Base-by-base conservation (phyloP, 1,140 invertebrate genomes). In the Araneus ventricosus region DNA sequence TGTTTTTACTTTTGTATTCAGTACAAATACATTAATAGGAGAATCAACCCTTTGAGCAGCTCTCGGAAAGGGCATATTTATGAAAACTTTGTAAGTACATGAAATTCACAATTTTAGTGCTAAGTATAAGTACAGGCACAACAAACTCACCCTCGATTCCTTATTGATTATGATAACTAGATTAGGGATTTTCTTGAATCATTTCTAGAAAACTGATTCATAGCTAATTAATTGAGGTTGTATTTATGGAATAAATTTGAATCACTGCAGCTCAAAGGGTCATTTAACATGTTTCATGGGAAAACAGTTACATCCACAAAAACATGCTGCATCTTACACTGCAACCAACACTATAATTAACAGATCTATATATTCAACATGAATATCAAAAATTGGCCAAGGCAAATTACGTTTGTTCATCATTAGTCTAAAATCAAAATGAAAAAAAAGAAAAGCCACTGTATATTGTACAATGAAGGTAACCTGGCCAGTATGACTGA, bases 361-460 rank as follows among this genome's bases (percentile, higher is more conserved):
- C 88, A 93, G 88, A 93, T 93, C 80, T 93, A 59, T 84, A 89
- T 84, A 88, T 84, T 90, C 57, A 93, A 93, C 93, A 93, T 79
- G 93, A 87, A 90, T 93, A 93, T 90, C 88, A 93, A 93, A 93
- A 93, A 75, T 91, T 80, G 45, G 87, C 75, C 91, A 93, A 89
- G 88, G 88, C 88, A 90, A 90, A 90, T 89, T 93, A 93, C 85
- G 80, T 93, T 93, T 90, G 88, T 90, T 93, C 82, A 59, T 82
- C 27, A 37, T 70, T 52, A 67, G 41, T 57, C 22, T 79, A 80
- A 57, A 90, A 80, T 34, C 17, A 39, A 45, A 80, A 20, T 30
- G 20, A 37, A 70, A 22, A 75, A 27, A 22, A 20, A 82, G 57
- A 41, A 59, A 86, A 92, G 82, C 37, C 45, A 52, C 45, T 52